Evolutionary conservation across 2,797 vertebrate genomes (phyloP).

Genomic region (Kryptolebias ocellatus): DNA sequence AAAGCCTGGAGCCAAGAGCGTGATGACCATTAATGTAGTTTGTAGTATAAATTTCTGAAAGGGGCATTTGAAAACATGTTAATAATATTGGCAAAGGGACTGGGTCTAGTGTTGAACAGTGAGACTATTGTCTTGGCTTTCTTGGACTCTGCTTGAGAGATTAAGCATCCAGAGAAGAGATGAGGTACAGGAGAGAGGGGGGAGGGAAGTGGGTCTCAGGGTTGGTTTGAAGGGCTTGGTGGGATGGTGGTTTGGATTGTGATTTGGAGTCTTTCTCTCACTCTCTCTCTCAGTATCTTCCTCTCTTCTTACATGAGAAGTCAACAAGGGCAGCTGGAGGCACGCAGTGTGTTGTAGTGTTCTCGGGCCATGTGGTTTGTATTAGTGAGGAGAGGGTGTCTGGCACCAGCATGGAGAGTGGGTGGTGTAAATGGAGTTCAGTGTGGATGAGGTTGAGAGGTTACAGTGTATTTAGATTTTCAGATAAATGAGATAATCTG

Average conservation of each 20-base stretch:
- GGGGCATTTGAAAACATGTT: conserved; percentile 80
- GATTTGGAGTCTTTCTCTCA: conserved; percentile 20
- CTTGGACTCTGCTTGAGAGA: conserved; percentile 78
- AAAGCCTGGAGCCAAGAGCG: conserved; percentile 58
- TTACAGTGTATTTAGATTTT: conserved; percentile 76
- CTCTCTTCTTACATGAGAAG: conserved; percentile 73
- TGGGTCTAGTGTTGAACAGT: conserved; percentile 76
- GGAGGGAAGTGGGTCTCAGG: conserved; percentile 62
- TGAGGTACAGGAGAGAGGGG: conserved; percentile 71
- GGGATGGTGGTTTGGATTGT: conserved; percentile 73
- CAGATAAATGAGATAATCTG: conserved; percentile 69
- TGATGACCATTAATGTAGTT: conserved; percentile 64
- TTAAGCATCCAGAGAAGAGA: conserved; percentile 76
- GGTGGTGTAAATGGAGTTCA: conserved; percentile 74
- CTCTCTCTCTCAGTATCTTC: conserved; percentile 54
- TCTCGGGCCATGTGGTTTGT: conserved; percentile 83
- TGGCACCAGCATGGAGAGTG: conserved; percentile 81
- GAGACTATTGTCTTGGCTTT: conserved; percentile 82
- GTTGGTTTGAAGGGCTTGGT: conserved; percentile 71
- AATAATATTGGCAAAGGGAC: conserved; percentile 79
- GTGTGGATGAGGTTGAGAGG: conserved; percentile 76
- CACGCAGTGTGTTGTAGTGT: conserved; percentile 74
- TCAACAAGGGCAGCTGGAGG: conserved; percentile 77
- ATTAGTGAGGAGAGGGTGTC: conserved; percentile 85
- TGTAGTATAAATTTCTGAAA: conserved; percentile 71